phyloP scores from a whole-genome alignment of 2,113 vertebrate species.

The Gnathonemus longibarbis region DNA sequence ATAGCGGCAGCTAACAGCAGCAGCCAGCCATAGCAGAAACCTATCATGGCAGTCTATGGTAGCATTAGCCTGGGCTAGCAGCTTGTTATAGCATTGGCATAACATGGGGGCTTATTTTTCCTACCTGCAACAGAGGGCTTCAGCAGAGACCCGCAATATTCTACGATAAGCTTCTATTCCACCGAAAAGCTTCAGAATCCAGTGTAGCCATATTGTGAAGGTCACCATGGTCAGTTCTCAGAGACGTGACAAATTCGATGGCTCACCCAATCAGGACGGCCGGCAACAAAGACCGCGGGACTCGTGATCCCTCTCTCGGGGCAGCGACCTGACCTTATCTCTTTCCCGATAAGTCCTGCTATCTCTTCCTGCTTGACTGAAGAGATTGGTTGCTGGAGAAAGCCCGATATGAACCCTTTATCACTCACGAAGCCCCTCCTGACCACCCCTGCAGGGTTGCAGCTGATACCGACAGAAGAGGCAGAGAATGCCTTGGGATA shows the following conservation, averaged over 20 bases:
- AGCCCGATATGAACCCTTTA: neutral
- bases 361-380: conserved; percentile 36
- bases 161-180: neutral
- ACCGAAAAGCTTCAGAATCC: neutral
- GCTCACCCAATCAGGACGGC: conserved; percentile 28
- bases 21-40: neutral
- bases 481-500: neutral
- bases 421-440: conserved; percentile 2
- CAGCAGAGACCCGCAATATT: neutral
- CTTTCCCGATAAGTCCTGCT: conserved; percentile 39
- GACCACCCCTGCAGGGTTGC: neutral
- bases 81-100: neutral
- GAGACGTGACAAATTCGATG: neutral
- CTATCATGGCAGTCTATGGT: neutral
- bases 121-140: neutral
- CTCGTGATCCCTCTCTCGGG: conserved; percentile 31
- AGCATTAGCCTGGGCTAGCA: neutral
- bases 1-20: neutral
- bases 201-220: neutral
- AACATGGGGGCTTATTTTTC: neutral
- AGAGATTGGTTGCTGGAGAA: neutral
- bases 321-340: conserved; percentile 47
- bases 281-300: conserved; percentile 48
- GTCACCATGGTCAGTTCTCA: neutral
- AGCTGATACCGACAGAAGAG: neutral